A percentile compares a stretch with the other conserved stretches of the same genome.
Evolutionary conservation across 1,140 invertebrate species (phyloP).

Genomic region (Cephus cinctus): DNA sequence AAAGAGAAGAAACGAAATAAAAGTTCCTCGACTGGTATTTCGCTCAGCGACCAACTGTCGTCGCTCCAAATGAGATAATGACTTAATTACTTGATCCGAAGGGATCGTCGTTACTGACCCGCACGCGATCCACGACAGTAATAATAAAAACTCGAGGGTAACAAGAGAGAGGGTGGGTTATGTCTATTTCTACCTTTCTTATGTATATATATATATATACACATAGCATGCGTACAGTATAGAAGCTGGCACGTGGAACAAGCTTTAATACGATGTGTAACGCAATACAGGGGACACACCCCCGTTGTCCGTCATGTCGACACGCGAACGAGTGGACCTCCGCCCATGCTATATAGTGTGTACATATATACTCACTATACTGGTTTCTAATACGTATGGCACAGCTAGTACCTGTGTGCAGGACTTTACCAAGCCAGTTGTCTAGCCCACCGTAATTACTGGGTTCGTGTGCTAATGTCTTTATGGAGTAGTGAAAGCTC

Average conservation of each 20-base stretch:
- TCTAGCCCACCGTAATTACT: constrained; percentile 29
- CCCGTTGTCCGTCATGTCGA: constrained; percentile 6
- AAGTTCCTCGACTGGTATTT: too few species aligned
- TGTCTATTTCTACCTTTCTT: not conserved
- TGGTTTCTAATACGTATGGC: constrained; percentile 1
- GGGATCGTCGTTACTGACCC: constrained; percentile 22
- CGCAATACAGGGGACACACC: constrained; percentile 3
- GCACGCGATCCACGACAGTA: constrained; percentile 24
- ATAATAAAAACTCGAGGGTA: constrained; percentile 18
- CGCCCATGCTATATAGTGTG: not conserved
- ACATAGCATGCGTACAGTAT: constrained; percentile 8
- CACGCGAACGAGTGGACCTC: not conserved
- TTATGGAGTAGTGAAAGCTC: constrained; percentile 21
- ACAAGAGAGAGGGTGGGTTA: constrained; percentile 1
- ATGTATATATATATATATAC: not conserved
- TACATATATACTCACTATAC: not conserved
- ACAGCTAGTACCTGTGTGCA: constrained; percentile 7
- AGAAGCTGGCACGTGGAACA: constrained; percentile 1
- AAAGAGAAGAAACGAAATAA: too few species aligned
- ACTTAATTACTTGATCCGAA: constrained; percentile 37
- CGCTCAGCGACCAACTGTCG: too few species aligned
- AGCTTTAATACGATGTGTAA: not conserved
- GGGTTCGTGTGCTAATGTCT: constrained; percentile 39
- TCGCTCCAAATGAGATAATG: constrained; percentile 32
- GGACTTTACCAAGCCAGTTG: constrained; percentile 16